These are phyloP conservation scores for Scaptomyza cyrtandrae DNA, from an alignment of 2,888 invertebrate species.

Conservation along the genomic window DNA sequence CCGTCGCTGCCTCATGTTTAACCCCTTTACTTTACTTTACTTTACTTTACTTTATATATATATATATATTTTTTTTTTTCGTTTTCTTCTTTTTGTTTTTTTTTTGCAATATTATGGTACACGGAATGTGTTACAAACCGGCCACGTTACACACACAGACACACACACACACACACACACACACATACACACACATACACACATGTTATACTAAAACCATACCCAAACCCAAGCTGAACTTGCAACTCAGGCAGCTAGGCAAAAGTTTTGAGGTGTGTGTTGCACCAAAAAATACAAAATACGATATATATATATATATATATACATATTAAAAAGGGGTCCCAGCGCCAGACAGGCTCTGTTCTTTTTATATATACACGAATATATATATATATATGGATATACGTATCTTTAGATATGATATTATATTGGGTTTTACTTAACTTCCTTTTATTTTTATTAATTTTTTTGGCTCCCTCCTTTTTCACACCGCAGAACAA, in stretches of 20 bases:
- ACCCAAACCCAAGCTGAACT: conserved; percentile 24
- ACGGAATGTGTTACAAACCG: conserved; percentile 73
- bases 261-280: conserved; percentile 28
- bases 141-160: conserved; percentile 46
- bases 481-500: conserved; percentile 35
- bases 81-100: conserved; percentile 9
- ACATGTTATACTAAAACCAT: conserved; percentile 1
- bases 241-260: conserved; percentile 3
- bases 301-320: neutral
- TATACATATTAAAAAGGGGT: conserved; percentile 17
- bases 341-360: conserved; percentile 63
- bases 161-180: conserved; percentile 19
- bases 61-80: neutral
- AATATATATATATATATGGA: conserved; percentile 28
- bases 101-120: conserved; percentile 43
- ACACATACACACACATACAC: conserved; percentile 26
- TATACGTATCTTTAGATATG: conserved; percentile 34
- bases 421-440: conserved; percentile 61
- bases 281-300: conserved; percentile 25
- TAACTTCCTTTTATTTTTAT: neutral
- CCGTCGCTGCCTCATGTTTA: conserved; percentile 55
- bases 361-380: conserved; percentile 61
- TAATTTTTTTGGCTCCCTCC: conserved; percentile 28
- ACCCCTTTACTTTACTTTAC: conserved; percentile 60
- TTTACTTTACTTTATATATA: neutral